Evolutionary conservation across 2,113 vertebrate species (phyloP).

Genomic region (Corythornis vintsioides): DNA sequence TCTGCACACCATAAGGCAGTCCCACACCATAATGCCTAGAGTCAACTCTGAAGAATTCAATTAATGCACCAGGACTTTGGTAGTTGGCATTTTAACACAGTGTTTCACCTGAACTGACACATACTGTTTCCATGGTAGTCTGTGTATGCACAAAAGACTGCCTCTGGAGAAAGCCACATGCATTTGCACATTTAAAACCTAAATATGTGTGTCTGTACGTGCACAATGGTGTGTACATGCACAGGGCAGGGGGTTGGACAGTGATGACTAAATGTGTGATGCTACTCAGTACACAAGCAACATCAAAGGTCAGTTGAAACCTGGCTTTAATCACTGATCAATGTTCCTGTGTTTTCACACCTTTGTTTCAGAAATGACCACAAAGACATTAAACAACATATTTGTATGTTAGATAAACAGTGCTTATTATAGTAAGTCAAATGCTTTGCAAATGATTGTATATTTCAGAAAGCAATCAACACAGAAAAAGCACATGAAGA

Average conservation of each 20-base stretch:
- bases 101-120: not conserved
- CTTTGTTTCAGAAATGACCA: not conserved
- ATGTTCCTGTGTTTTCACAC: not conserved
- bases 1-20: not conserved
- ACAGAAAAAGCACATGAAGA: not conserved
- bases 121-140: not conserved
- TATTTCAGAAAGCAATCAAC: not conserved
- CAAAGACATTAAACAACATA: not conserved
- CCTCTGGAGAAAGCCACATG: not conserved
- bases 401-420: not conserved
- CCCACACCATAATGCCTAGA: not conserved
- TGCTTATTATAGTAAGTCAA: not conserved
- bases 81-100: not conserved
- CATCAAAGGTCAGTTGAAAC: not conserved
- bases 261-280: not conserved
- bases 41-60: not conserved
- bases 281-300: not conserved
- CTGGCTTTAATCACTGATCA: not conserved
- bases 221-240: not conserved
- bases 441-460: not conserved
- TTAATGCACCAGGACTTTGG: fast-evolving
- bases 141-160: fast-evolving
- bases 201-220: not conserved
- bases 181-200: not conserved
- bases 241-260: not conserved